Evolutionary conservation across 2,797 vertebrate genomes (phyloP).

Genomic region (Crypturellus tataupa): DNA sequence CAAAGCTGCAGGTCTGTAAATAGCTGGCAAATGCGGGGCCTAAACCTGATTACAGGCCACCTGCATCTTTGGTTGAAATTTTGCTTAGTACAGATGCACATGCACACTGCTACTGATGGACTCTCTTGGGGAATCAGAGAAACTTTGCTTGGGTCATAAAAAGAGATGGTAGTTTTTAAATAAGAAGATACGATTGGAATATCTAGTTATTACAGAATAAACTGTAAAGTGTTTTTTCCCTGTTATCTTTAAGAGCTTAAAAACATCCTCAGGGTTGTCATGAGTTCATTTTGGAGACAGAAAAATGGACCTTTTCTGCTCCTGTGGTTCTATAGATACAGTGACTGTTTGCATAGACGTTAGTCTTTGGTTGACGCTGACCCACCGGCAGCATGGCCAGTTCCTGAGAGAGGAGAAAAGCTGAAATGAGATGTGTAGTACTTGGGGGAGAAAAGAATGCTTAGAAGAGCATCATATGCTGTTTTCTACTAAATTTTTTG

Average conservation of each 20-base stretch:
- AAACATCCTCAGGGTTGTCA: background rate
- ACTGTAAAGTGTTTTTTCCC: background rate
- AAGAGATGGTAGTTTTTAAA: background rate
- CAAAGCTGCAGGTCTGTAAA: background rate
- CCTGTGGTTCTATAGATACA: background rate
- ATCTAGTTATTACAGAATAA: background rate
- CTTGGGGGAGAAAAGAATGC: fast-evolving
- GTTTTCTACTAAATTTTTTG: background rate
- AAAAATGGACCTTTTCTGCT: background rate
- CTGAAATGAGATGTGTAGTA: background rate
- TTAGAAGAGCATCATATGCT: background rate
- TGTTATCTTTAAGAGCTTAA: background rate
- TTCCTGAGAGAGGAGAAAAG: background rate
- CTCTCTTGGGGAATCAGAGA: background rate
- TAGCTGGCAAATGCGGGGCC: background rate
- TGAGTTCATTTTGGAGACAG: background rate
- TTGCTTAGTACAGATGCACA: background rate
- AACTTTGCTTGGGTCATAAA: background rate
- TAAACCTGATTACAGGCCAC: background rate
- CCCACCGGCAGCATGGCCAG: background rate
- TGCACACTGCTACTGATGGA: fast-evolving
- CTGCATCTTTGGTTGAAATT: fast-evolving
- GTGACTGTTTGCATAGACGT: fast-evolving
- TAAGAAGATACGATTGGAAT: background rate
- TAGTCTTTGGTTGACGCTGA: background rate